phyloP scores from a whole-genome alignment of 2,888 invertebrate species.

The Tinea semifulvella region DNA sequence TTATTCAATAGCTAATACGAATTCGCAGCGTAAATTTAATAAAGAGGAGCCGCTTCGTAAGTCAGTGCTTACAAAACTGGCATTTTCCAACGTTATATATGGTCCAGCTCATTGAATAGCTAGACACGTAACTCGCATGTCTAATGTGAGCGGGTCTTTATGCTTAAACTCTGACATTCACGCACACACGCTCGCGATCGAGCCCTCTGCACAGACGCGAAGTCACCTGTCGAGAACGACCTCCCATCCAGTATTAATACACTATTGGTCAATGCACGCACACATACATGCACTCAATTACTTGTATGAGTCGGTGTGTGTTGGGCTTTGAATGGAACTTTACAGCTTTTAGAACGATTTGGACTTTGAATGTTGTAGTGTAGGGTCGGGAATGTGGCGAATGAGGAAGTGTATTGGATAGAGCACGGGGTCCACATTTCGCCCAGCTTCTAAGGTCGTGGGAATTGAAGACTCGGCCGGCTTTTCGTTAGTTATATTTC shows the following conservation, averaged over 20 bases:
- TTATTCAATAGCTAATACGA: neutral
- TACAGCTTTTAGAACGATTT: constrained; percentile 25
- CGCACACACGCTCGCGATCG: constrained; percentile 38
- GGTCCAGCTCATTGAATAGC: constrained; percentile 8
- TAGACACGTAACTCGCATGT: constrained; percentile 9
- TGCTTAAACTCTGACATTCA: constrained; percentile 55
- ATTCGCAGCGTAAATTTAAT: constrained; percentile 6
- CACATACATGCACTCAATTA: constrained; percentile 22
- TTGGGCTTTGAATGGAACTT: constrained; percentile 51
- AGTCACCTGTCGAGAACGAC: constrained; percentile 55
- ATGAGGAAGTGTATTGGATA: constrained; percentile 62
- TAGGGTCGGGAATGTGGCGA: constrained; percentile 31
- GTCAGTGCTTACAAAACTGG: constrained; percentile 1
- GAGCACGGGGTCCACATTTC: constrained; percentile 50
- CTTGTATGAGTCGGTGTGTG: constrained; percentile 38
- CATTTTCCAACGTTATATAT: constrained; percentile 7
- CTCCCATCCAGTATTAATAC: constrained; percentile 50
- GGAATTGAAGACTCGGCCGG: constrained; percentile 40
- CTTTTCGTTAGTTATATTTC: constrained; percentile 50
- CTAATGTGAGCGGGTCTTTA: constrained; percentile 11
- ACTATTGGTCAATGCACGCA: constrained; percentile 51
- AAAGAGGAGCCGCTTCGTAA: constrained; percentile 6
- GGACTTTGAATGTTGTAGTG: constrained; percentile 23
- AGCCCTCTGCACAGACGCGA: constrained; percentile 37
- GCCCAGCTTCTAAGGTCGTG: constrained; percentile 48